Evolutionary conservation across 2,888 invertebrate species (phyloP).

Genomic region (Phrixothrix hirtus): DNA sequence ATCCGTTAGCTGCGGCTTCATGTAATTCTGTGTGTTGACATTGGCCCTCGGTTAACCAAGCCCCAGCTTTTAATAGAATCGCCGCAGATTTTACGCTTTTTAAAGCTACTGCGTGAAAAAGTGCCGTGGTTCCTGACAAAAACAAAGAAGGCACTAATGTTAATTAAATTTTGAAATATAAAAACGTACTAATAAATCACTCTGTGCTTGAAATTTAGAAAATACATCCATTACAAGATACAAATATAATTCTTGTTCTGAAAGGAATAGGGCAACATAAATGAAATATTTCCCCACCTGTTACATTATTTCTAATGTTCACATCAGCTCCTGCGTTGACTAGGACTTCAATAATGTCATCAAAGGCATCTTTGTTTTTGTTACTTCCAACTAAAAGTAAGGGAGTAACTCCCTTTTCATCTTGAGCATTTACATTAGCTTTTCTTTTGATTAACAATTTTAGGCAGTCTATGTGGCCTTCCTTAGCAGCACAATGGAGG

Average conservation of each 20-base stretch:
- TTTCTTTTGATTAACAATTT: conserved; percentile 45
- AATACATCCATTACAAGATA: no score
- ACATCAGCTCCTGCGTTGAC: conserved; percentile 47
- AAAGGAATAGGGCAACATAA: no score
- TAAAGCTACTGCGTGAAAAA: conserved; percentile 53
- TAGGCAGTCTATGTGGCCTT: conserved; percentile 49
- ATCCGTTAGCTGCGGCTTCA: conserved; percentile 50
- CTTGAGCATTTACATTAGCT: conserved; percentile 48
- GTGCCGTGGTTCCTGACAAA: conserved; percentile 47
- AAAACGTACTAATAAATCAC: no score
- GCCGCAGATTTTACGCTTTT: conserved; percentile 46
- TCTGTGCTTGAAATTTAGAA: no score
- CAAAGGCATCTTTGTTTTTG: conserved; percentile 42
- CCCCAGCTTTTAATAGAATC: conserved; percentile 50
- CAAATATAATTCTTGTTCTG: no score
- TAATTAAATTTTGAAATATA: no score
- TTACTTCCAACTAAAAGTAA: conserved; percentile 52
- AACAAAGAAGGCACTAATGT: no score
- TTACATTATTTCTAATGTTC: conserved; percentile 31
- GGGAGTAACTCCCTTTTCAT: conserved; percentile 52
- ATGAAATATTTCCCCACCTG: conserved; percentile 14
- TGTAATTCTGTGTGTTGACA: conserved; percentile 52
- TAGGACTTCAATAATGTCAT: conserved; percentile 48
- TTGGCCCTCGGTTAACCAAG: conserved; percentile 43
- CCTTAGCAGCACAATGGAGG: conserved; percentile 52